Evolutionary conservation across 1,140 invertebrate species (phyloP), one percentile per base, ranked within the genome.

Genomic region (Bombus huntii): DNA sequence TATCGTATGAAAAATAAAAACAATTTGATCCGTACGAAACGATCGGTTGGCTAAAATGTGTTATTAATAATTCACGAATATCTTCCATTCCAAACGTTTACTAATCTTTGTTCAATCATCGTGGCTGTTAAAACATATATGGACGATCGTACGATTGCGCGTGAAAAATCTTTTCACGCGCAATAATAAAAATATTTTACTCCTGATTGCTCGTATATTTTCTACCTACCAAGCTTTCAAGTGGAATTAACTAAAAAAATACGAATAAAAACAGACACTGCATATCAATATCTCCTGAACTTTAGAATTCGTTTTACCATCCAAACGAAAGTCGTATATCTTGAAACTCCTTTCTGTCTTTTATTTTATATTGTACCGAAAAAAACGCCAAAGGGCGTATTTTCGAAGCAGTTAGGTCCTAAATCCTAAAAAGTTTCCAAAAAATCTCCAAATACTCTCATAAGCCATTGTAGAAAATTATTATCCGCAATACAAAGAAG

Each of bases 221-320:
- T 53, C 47, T 8, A 10, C 0, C 37, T 25, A 5, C 5, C 6
- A 6, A 31, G 70, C 22, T 39, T 71, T 15, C 13, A 71, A 34
- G 3, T 1, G 18, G 9, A 28, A 53, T 28, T n/a, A 28, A 57
- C n/a, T 44, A 15, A 44, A 57, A 22, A 75, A 75, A 75, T 22
- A 28, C 25, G 15, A 15, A n/a, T 28, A 47, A 6, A 22, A 18
- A 1, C n/a, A 34, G 28, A 12, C 25, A 42, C 13, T 47, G 12
- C 15, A 34, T 28, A 47, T 57, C 66, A 22, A 39, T 39, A 39
- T 39, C 0, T 39, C 37, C 37, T 6, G 37, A 39, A 39, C 37
- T 39, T 39, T 39, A 2, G 28, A 73, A 81, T 65, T 53, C 39
- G 70, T 53, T 81, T 81, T 34, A 81, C 47, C 18, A 22, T 59